Base-by-base conservation (phyloP, 2,888 invertebrate genomes). In the Cheilosia vernalis region DNA sequence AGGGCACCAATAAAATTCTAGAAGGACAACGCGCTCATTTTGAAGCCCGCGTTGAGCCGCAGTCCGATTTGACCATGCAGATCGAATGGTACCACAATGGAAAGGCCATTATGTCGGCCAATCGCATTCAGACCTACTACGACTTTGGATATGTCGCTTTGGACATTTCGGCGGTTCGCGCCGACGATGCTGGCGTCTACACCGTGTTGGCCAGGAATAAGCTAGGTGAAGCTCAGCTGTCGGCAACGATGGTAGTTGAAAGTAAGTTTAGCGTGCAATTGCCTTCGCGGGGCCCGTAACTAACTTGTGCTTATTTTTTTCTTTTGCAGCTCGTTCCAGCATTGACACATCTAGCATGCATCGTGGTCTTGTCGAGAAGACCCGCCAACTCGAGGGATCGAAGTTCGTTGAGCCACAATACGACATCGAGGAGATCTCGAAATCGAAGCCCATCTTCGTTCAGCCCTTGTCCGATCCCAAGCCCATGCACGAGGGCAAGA, bases 21-120 rank as follows among this genome's bases (percentile, higher is more conserved):
- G 98, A 98, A 93, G 97, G 97, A 0, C 98, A 98, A 93, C 94
- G 97, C 60, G 98, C 98, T 87, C 98, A 98, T 90, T 98, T 98
- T 90, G 98, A 98, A 93, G 97, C 97, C 4, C 95, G 98, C 87
- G 97, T 99, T 60, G 97, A 98, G 90, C 99, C 99, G 1, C 97
- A 98, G 92, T 98, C 96, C 90, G 99, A 99, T 92, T 94, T 98
- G 33, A 96, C 96, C 21, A 96, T 99, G 95, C 95, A 94, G 89
- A 96, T 98, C 85, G 98, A 99, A 93, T 99, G 99, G 99, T 98
- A 97, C 91, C 97, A 97, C 90, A 98, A 99, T 92, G 98, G 98
- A 69, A 95, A 96, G 90, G 95, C 97, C 84, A 95, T 99, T 80
- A 96, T 96, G 90, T 95, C 95, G 81, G 97, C 97, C 44, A 97